Base-by-base conservation (phyloP, 2,888 invertebrate species). In the Pyrocoelia pectoralis region DNA sequence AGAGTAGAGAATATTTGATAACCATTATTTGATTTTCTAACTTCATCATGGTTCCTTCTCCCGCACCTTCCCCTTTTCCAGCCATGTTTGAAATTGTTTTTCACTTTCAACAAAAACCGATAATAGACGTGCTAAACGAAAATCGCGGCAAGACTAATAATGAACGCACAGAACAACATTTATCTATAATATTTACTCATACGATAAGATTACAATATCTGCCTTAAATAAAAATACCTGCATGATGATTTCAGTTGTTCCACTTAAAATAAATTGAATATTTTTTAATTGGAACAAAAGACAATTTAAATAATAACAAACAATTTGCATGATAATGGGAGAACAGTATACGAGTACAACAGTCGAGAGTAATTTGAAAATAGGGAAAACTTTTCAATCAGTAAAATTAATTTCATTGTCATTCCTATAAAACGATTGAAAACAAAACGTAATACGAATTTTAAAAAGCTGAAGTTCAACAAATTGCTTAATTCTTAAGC, bases 1-100 rank as follows among this genome's bases (percentile, higher is more conserved):
- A 93, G 74, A 94, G 89, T 68, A 94, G 82, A 49, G 90, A 89
- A 81, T 92, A 94, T 81, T 93, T 94, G 68, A 94, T 86, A 76
- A 90, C 88, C 68, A 89, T 89, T 74, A 93, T 93, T 77, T 90
- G 89, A 70, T 89, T 89, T 77, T 92, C 92, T 74, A 92, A 82
- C 76, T 87, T 87, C 19, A 84, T 83, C 1, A 83, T 84, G 60
- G 83, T 81, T 58, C 85, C 86, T 65, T 83, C 80, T 48, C 85
- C 86, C 72, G 80, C 82, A n/a, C 86, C 86, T 72, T 81, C 83
- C 24, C 86, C 87, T 71, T 82, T 82, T 65, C 85, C 85, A 41
- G 85, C 86, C 87, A 87, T 87, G 76, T 78, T 79, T 52, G 12
- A 17, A 12, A 6, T 2, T 13, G 10, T 12, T 24, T 50, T 2